A percentile compares a stretch with the other conserved stretches of the same genome.
Conservation (phyloP, 2,888 invertebrate genomes). For the Sinopyrophorus schimmeli region DNA sequence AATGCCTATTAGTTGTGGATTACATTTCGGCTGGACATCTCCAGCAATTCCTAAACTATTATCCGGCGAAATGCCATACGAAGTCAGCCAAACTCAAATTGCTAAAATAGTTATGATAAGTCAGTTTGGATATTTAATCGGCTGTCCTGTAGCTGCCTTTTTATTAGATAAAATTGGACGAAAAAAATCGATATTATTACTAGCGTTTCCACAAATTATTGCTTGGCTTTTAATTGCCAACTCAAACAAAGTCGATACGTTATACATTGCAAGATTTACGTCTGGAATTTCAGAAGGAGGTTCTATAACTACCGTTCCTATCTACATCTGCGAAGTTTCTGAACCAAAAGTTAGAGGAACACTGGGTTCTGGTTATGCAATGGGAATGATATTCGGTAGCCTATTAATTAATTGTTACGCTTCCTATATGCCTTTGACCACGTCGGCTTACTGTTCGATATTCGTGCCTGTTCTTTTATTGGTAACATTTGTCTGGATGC, state of each 20-base stretch:
- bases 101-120: slow-evolving; percentile 36
- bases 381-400: slow-evolving; percentile 24
- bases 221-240: slow-evolving; percentile 41
- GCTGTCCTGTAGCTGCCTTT: slow-evolving; percentile 23
- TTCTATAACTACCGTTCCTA: slow-evolving; percentile 34
- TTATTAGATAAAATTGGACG: slow-evolving; percentile 1
- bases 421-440: slow-evolving; percentile 15
- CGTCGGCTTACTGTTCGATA: slow-evolving; percentile 26
- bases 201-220: slow-evolving; percentile 42
- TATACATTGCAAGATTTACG: slow-evolving; percentile 31
- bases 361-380: slow-evolving; percentile 31
- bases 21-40: slow-evolving; percentile 38
- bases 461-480: slow-evolving; percentile 36
- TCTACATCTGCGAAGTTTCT: slow-evolving; percentile 38
- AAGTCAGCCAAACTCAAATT: slow-evolving; percentile 30
- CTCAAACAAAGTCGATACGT: slow-evolving; percentile 9
- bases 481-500: slow-evolving; percentile 50
- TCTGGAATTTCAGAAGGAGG: slow-evolving; percentile 38
- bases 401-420: slow-evolving; percentile 41
- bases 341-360: slow-evolving; percentile 37
- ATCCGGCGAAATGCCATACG: slow-evolving; percentile 20
- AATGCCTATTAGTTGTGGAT: too few relatives aligned
- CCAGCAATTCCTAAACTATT: slow-evolving; percentile 33
- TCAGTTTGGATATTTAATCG: slow-evolving; percentile 31
- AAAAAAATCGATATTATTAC: background rate